phyloP scores from a whole-genome alignment of 2,113 vertebrate genomes.

The Embiotoca jacksoni region DNA sequence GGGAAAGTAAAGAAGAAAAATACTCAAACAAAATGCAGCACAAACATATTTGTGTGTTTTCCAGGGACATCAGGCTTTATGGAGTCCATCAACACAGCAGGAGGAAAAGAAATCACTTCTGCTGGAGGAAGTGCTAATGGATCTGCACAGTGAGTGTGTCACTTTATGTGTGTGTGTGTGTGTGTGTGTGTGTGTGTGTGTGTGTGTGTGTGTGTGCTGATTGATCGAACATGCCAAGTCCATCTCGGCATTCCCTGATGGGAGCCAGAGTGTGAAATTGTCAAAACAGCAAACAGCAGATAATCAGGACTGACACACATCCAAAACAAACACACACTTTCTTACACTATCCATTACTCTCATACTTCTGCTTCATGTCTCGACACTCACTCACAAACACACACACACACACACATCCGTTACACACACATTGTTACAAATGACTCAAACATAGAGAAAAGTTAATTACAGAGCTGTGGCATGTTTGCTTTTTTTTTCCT shows the following conservation, averaged over 20 bases:
- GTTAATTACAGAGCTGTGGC: slow-evolving; percentile 48
- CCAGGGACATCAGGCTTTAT: slow-evolving; percentile 44
- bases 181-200: slow-evolving; percentile 30
- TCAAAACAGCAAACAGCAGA: slow-evolving; percentile 66
- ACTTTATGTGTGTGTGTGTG: neutral
- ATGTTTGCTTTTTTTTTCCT: slow-evolving; percentile 38
- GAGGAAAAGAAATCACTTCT: slow-evolving; percentile 68
- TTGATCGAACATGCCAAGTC: slow-evolving; percentile 74
- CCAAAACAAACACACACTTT: slow-evolving; percentile 27
- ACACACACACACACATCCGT: slow-evolving; percentile 1
- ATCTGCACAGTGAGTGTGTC: slow-evolving; percentile 37
- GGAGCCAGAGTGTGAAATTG: slow-evolving; percentile 72
- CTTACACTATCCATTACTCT: neutral
- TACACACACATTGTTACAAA: slow-evolving; percentile 30
- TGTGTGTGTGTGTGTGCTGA: slow-evolving; percentile 41
- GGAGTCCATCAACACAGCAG: slow-evolving; percentile 74
- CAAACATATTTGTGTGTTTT: slow-evolving; percentile 18
- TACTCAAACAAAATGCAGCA: slow-evolving; percentile 19
- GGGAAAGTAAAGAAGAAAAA: slow-evolving; percentile 2
- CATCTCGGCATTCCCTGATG: slow-evolving; percentile 68
- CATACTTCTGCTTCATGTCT: neutral
- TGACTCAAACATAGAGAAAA: slow-evolving; percentile 37
- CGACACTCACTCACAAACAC: neutral
- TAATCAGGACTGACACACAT: slow-evolving; percentile 47
- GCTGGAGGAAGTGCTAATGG: slow-evolving; percentile 73